These are phyloP conservation scores for Eudorcas thomsonii DNA, from an alignment of 2,113 vertebrate species.

Conservation along the genomic window DNA sequence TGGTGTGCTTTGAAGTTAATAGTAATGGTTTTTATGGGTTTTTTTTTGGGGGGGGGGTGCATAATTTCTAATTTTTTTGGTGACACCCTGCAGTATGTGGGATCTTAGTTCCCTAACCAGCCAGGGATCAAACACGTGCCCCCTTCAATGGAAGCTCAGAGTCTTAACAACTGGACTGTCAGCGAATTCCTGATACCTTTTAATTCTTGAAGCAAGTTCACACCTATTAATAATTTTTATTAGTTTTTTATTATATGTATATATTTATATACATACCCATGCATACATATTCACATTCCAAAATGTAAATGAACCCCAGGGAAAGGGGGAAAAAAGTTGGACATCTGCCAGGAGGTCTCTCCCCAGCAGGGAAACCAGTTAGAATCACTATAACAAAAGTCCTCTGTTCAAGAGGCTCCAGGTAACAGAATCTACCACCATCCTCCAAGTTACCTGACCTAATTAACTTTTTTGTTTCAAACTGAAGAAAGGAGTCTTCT, in stretches of 20 bases:
- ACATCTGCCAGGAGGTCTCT: background rate
- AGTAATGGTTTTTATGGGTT: rapidly evolving
- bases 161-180: background rate
- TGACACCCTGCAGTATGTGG: rapidly evolving
- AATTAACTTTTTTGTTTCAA: slow-evolving; percentile 57
- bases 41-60: rapidly evolving
- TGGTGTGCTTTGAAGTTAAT: no score
- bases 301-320: background rate
- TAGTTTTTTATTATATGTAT: background rate
- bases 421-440: background rate
- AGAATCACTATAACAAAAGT: slow-evolving; percentile 25
- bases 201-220: background rate
- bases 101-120: background rate
- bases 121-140: background rate
- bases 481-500: slow-evolving; percentile 9
- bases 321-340: background rate
- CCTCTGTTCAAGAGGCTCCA: slow-evolving; percentile 37
- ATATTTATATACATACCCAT: background rate
- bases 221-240: background rate
- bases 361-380: background rate
- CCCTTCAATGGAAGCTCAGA: background rate
- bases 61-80: background rate
- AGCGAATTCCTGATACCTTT: background rate
- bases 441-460: slow-evolving; percentile 42
- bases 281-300: background rate